A percentile compares a stretch with the other conserved stretches of the same genome.
These are phyloP conservation scores for Lagopus leucura DNA, from an alignment of 2,113 vertebrate genomes.

Conservation along the genomic window DNA sequence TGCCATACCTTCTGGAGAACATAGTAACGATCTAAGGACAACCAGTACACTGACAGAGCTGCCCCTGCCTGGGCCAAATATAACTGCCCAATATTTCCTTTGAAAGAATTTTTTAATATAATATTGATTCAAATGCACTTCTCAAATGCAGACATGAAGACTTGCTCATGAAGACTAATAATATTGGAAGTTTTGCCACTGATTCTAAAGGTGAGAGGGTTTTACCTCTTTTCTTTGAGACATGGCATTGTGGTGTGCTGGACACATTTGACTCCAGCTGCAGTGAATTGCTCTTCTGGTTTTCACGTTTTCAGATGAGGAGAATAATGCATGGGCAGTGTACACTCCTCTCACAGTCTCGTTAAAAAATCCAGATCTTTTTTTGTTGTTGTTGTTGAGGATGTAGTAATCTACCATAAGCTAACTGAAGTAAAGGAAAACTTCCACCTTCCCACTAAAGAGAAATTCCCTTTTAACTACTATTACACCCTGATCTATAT, in stretches of 20 bases:
- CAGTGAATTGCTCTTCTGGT: background rate
- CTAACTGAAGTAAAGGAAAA: background rate
- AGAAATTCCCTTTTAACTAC: background rate
- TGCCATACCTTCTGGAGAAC: background rate
- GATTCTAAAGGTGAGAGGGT: background rate
- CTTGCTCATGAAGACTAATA: background rate
- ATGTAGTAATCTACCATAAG: background rate
- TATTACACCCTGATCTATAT: background rate
- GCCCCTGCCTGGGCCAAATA: background rate
- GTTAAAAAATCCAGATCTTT: background rate
- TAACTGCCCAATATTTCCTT: background rate
- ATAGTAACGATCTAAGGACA: background rate
- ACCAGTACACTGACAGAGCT: rapidly evolving
- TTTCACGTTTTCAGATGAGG: background rate
- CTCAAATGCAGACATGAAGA: background rate
- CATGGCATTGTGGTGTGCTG: background rate
- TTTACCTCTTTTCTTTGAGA: background rate
- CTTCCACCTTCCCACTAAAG: background rate
- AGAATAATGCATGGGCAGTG: background rate
- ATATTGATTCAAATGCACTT: background rate
- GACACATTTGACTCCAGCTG: background rate
- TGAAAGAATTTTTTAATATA: background rate
- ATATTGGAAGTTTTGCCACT: background rate
- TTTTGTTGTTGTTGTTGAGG: background rate
- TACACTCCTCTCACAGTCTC: background rate